phyloP scores from a whole-genome alignment of 2,797 vertebrate genomes.

The Xiphorhynchus erythropygius region DNA sequence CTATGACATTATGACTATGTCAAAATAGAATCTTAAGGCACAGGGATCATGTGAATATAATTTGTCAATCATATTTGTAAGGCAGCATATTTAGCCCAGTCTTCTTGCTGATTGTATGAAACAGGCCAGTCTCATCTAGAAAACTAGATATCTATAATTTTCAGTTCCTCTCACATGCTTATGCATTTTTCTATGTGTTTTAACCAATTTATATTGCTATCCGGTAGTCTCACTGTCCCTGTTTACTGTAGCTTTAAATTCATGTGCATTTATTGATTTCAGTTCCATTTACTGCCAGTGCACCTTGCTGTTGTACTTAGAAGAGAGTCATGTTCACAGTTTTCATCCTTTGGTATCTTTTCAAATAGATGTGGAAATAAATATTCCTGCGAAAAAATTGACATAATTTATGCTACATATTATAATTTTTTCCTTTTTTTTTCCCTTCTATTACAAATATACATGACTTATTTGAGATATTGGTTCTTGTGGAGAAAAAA shows the following conservation, averaged over 20 bases:
- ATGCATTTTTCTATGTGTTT: background rate
- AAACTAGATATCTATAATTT: background rate
- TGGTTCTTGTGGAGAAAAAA: background rate
- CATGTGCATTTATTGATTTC: background rate
- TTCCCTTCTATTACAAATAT: background rate
- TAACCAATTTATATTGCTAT: background rate
- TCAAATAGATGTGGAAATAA: background rate
- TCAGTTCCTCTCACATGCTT: background rate
- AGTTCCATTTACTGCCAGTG: background rate
- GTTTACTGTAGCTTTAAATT: background rate
- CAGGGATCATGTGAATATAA: background rate
- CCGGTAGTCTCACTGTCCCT: accelerated
- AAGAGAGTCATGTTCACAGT: background rate
- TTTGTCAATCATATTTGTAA: background rate
- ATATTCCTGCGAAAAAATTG: background rate
- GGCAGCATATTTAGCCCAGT: accelerated
- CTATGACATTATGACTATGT: background rate
- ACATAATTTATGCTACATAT: background rate
- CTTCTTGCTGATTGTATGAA: background rate
- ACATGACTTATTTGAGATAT: background rate
- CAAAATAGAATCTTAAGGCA: background rate
- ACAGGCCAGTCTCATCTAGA: background rate
- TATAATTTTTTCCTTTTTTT: background rate
- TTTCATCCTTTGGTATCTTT: background rate
- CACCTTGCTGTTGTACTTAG: background rate